Evolutionary conservation across 2,797 vertebrate species (phyloP).

Genomic region (Darevskia mixta): DNA sequence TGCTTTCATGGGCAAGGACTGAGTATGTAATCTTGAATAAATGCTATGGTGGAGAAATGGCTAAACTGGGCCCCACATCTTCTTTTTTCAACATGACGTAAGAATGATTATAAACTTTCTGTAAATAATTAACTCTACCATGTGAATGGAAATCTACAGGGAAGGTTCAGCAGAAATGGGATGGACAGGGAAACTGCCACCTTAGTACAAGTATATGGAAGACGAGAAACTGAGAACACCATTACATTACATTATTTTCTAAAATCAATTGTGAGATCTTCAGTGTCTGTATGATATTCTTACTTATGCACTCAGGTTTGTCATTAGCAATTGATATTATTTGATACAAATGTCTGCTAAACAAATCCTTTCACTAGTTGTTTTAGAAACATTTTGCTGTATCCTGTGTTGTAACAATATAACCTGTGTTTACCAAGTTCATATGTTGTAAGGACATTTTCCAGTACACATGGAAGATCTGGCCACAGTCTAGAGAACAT

Average conservation of each 20-base stretch:
- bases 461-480: not conserved
- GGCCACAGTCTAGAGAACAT: not conserved
- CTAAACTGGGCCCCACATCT: slow-evolving; percentile 9
- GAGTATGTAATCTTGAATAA: not conserved
- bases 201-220: not conserved
- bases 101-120: slow-evolving; percentile 21
- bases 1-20: not conserved
- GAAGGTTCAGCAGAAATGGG: slow-evolving; percentile 14
- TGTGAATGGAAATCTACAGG: slow-evolving; percentile 27
- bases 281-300: not conserved
- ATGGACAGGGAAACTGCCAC: not conserved
- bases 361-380: not conserved
- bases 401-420: not conserved
- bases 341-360: not conserved
- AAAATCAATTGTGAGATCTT: not conserved
- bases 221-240: not conserved
- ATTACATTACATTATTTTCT: not conserved
- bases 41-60: slow-evolving; percentile 11
- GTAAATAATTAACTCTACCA: slow-evolving; percentile 22
- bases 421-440: not conserved
- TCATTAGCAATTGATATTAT: not conserved
- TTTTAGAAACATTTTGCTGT: not conserved
- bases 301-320: not conserved
- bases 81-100: slow-evolving; percentile 18
- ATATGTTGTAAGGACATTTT: not conserved